Percentiles rank a stretch among this genome's conserved stretches.
Evolutionary conservation across 1,140 invertebrate species (phyloP).

Genomic region (Chrysomallon squamiferum): DNA sequence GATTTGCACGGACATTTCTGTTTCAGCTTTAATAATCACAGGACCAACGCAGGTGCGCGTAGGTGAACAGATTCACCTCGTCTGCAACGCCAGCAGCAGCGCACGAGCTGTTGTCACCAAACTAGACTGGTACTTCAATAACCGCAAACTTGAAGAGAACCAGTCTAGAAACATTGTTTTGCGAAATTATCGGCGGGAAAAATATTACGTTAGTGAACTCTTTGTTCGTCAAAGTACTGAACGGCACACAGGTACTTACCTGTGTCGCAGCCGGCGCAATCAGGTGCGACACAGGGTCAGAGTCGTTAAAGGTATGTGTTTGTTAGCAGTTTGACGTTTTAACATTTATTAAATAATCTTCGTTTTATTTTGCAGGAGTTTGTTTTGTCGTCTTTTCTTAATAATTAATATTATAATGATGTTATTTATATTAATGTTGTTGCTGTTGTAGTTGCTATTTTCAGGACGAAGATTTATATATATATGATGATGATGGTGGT

Average conservation of each 20-base stretch:
- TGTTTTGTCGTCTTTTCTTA: no score
- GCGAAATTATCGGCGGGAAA: not conserved
- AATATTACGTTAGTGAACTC: constrained; percentile 1
- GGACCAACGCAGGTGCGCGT: not conserved
- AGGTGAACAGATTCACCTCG: not conserved
- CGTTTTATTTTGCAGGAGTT: no score
- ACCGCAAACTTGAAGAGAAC: not conserved
- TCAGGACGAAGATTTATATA: no score
- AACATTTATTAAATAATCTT: no score
- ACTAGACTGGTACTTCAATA: not conserved
- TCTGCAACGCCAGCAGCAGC: not conserved
- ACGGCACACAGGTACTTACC: not conserved
- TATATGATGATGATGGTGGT: no score
- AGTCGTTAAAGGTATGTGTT: not conserved
- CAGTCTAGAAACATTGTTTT: not conserved
- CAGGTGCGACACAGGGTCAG: not conserved
- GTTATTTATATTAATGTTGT: no score
- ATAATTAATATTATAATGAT: no score
- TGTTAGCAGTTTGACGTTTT: no score
- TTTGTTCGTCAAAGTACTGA: not conserved
- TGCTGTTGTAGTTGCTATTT: no score
- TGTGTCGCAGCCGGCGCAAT: not conserved
- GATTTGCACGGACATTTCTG: not conserved
- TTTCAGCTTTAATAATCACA: constrained; percentile 3
- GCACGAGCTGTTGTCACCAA: not conserved